These are phyloP conservation scores for Coregonus suidteri DNA, from an alignment of 2,797 vertebrate genomes.

Conservation along the genomic window DNA sequence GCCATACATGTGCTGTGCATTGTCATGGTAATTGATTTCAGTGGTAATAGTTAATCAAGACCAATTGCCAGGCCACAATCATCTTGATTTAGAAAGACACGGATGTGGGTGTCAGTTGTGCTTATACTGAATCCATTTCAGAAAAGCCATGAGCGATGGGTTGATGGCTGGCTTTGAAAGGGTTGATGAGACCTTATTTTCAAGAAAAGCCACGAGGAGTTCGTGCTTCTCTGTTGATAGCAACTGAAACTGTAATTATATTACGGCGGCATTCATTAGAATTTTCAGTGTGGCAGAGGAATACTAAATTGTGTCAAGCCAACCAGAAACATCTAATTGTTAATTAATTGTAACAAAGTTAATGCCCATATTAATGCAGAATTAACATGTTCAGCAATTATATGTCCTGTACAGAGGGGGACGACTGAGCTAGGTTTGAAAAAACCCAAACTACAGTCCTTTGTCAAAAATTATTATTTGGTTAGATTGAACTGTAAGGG, in stretches of 20 bases:
- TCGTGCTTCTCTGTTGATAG: neutral
- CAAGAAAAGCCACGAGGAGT: conserved; percentile 20
- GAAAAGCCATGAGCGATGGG: conserved; percentile 14
- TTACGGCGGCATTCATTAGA: conserved; percentile 16
- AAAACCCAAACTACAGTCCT: too few relatives aligned
- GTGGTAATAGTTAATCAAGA: conserved; percentile 47
- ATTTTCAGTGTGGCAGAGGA: neutral
- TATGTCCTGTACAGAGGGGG: neutral
- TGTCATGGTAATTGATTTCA: conserved; percentile 35
- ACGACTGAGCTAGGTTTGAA: too few relatives aligned
- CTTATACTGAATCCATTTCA: conserved; percentile 28
- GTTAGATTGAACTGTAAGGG: too few relatives aligned
- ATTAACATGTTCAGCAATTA: conserved; percentile 13
- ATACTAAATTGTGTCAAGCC: conserved; percentile 24
- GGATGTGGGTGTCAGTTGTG: conserved; percentile 25
- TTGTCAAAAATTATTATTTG: too few relatives aligned
- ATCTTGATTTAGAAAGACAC: conserved; percentile 15
- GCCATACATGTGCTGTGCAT: conserved; percentile 35
- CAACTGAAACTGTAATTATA: conserved; percentile 28
- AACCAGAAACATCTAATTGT: conserved; percentile 33
- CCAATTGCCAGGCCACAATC: conserved; percentile 35
- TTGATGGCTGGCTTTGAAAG: conserved; percentile 23
- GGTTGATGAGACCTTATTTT: conserved; percentile 11
- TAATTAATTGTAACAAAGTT: conserved; percentile 42
- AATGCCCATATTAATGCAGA: conserved; percentile 18